Evolutionary conservation across 1,140 invertebrate species (phyloP).

Genomic region (Lucilia cuprina): DNA sequence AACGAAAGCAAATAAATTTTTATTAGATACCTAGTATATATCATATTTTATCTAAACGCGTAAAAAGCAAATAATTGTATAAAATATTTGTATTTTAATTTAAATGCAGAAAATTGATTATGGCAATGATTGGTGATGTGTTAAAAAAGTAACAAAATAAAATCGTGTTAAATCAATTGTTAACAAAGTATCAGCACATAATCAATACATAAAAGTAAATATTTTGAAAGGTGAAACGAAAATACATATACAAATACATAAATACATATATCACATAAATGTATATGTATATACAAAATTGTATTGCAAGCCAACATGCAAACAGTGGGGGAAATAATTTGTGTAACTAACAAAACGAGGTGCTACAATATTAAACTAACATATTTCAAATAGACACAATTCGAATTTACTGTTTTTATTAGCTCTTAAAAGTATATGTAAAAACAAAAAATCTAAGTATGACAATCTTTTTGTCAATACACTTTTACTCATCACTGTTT

Average conservation of each 20-base stretch:
- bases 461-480: no score
- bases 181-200: conserved; percentile 26
- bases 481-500: no score
- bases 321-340: not conserved
- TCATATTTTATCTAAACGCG: no score
- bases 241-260: not conserved
- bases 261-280: not conserved
- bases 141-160: not conserved
- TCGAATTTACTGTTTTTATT: no score
- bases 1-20: no score
- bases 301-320: not conserved
- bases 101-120: no score
- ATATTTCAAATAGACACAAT: no score
- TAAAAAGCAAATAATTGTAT: not conserved
- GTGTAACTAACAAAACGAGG: no score
- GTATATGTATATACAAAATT: not conserved
- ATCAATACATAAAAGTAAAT: conserved; percentile 26
- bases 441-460: no score
- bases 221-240: conserved; percentile 6
- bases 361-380: no score
- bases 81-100: not conserved
- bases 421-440: no score
- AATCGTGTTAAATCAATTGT: conserved; percentile 30
- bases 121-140: not conserved
- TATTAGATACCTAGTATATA: no score